Evolutionary conservation across 2,888 invertebrate species (phyloP).

Genomic region (Hartigia nigra): DNA sequence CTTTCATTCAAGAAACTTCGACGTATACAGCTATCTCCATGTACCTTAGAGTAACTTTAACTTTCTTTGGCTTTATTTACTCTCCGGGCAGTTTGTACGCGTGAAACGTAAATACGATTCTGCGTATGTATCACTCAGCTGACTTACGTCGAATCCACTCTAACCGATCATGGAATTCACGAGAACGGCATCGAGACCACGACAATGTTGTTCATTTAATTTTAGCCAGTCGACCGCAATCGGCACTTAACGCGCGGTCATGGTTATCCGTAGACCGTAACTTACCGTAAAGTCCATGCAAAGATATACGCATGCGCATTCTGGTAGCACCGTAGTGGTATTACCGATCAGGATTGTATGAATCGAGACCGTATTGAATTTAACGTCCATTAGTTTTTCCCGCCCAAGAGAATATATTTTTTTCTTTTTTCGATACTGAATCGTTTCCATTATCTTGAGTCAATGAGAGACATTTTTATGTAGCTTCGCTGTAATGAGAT

Average conservation of each 20-base stretch:
- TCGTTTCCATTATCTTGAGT: neutral
- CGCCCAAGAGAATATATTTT: neutral
- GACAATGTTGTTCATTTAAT: conserved; percentile 24
- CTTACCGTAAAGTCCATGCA: conserved; percentile 9
- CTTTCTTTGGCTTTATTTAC: neutral
- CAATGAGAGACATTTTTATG: neutral
- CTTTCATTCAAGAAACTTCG: neutral
- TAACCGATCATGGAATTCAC: neutral
- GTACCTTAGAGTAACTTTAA: neutral
- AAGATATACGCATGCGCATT: neutral
- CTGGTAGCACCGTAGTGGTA: neutral
- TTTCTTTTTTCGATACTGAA: neutral
- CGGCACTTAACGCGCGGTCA: conserved; percentile 26
- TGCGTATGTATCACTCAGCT: neutral
- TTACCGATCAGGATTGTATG: neutral
- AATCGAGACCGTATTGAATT: neutral
- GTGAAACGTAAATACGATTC: neutral
- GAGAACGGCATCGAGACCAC: conserved; percentile 7
- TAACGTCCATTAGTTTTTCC: neutral
- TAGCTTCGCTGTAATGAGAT: neutral
- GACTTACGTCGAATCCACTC: neutral
- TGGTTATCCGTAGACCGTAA: conserved; percentile 1
- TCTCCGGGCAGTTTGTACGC: neutral
- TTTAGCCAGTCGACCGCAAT: conserved; percentile 31
- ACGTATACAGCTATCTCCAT: neutral